phyloP scores from a whole-genome alignment of 2,888 invertebrate species.

The Tenthredo distinguenda region DNA sequence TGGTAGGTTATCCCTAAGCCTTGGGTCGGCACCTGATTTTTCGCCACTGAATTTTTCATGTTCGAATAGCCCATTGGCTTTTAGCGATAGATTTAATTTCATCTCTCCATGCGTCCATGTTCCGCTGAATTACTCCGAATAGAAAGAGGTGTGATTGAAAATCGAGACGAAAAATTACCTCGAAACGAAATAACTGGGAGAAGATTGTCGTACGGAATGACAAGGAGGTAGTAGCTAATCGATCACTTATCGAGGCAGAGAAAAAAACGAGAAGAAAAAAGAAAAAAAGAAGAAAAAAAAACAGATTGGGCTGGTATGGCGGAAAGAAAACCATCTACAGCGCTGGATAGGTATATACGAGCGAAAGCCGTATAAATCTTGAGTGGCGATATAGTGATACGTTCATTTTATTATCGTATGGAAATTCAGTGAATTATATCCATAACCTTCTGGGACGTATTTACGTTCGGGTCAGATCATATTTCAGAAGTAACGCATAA shows the following conservation, averaged over 20 bases:
- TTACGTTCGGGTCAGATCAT: slow-evolving; percentile 70
- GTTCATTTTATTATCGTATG: slow-evolving; percentile 75
- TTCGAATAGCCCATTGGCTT: neutral
- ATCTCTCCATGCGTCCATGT: neutral
- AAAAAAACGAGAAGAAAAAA: neutral
- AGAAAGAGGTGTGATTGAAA: neutral
- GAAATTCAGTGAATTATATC: slow-evolving; percentile 76
- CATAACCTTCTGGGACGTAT: slow-evolving; percentile 68
- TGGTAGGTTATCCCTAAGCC: slow-evolving; percentile 15
- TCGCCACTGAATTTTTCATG: slow-evolving; percentile 14
- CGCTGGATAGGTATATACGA: slow-evolving; percentile 5
- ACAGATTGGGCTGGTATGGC: slow-evolving; percentile 21
- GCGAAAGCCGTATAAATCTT: slow-evolving; percentile 57
- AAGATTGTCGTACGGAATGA: neutral
- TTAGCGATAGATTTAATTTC: slow-evolving; percentile 29
- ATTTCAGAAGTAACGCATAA: slow-evolving; percentile 63
- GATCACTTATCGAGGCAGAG: neutral
- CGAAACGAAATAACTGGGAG: neutral
- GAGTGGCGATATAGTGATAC: slow-evolving; percentile 52
- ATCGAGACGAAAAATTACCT: neutral
- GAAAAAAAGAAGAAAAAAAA: neutral
- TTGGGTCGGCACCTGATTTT: slow-evolving; percentile 31
- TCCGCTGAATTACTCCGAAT: neutral
- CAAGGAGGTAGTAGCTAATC: neutral
- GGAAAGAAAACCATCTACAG: neutral